Percentiles rank a stretch among this genome's conserved stretches.
Conservation (phyloP, 2,888 invertebrate genomes). For the Eledone cirrhosa region DNA sequence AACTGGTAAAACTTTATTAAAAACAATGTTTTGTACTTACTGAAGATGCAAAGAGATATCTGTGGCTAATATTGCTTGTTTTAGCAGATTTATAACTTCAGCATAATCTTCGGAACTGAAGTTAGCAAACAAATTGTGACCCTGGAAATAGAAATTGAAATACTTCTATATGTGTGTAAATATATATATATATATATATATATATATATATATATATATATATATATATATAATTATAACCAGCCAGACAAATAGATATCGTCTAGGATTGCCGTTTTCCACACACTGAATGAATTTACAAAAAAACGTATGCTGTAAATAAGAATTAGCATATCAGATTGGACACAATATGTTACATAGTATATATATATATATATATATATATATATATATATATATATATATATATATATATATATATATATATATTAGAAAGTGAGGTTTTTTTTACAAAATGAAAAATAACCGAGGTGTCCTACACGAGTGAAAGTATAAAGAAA, state of each 20-base stretch:
- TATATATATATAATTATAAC: not conserved
- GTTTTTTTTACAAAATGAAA: no score
- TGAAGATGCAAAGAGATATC: conserved; percentile 70
- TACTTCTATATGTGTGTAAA: not conserved
- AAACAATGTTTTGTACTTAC: conserved; percentile 65
- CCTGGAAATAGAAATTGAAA: conserved; percentile 57
- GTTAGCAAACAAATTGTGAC: conserved; percentile 70
- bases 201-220: conserved; percentile 14
- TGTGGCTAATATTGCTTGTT: conserved; percentile 70
- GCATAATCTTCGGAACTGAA: conserved; percentile 69
- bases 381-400: not conserved
- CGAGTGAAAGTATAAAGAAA: no score
- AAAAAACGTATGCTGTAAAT: no score
- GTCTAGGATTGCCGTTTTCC: no score
- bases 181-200: conserved; percentile 11
- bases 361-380: conserved; percentile 13
- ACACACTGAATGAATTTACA: no score
- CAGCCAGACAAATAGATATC: not conserved
- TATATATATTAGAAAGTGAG: no score
- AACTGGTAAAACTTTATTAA: no score
- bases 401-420: conserved; percentile 18
- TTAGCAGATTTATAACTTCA: conserved; percentile 69
- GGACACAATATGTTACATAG: not conserved
- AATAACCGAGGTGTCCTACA: no score
- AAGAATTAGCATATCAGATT: no score